Evolutionary conservation across 1,140 invertebrate genomes (phyloP), one percentile per base, ranked within the genome.

Genomic region (Dolichoris vasculosae): DNA sequence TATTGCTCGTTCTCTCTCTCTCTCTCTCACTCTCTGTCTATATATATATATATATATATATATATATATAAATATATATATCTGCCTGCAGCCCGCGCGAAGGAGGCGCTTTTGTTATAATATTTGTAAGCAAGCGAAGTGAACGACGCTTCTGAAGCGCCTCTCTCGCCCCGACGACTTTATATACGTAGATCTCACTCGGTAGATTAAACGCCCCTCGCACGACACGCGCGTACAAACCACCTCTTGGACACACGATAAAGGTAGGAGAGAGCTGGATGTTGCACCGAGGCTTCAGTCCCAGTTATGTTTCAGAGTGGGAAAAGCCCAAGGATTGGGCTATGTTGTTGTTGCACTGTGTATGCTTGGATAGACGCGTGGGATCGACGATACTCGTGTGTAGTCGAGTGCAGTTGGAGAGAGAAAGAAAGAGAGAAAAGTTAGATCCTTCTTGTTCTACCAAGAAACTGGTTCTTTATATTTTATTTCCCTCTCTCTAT

Each of bases 181-280:
- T 94, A 94, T 94, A 94, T 93, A 94, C 90, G 90, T 92, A 91
- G 92, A 92, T 92, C 90, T 88, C 88, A 89, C 89, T 89, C 89
- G 89, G 87, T 87, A 89, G 89, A 90, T 87, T 89, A 88, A 84
- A 85, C 78, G 67, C 78, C 78, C 67, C 77, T 59, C 84, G 38
- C 67, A 80, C 82, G 86, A 63, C 79, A 80, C 77, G 85, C 86
- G 87, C 89, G 79, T 73, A 26, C 32, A 2, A 73, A 43, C 87
- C 89, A 88, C 89, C 91, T 89, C 91, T 89, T 90, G 87, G 88
- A 23, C 1, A 26, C 1, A n/a, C 38, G 40, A 43, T 73, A 73
- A 73, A 73, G 40, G 69, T 43, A 73, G 69, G 38, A 73, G 69
- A 40, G 23, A 73, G 20, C 40, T 73, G 38, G 17, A n/a, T 38